Conservation (phyloP, 2,888 invertebrate species). For the Dicyrtoma fusca region DNA sequence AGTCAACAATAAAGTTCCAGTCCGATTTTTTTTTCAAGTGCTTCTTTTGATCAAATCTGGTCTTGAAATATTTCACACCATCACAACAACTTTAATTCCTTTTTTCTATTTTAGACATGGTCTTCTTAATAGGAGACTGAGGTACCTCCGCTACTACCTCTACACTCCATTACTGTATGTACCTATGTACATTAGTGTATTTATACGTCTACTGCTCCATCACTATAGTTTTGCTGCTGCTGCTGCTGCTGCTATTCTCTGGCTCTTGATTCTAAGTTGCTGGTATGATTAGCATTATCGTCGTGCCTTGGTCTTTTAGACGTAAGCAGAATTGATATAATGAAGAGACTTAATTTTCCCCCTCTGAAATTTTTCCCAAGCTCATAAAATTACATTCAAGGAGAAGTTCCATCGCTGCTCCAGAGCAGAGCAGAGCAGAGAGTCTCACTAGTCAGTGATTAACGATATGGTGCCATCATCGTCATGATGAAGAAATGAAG, state of each 20-base stretch:
- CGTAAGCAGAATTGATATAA: neutral
- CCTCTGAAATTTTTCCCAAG: slow-evolving; percentile 7
- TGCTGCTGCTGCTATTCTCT: too few species aligned
- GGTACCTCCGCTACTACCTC: too few species aligned
- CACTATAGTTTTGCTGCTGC: too few species aligned
- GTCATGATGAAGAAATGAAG: slow-evolving; percentile 1
- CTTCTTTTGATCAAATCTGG: neutral
- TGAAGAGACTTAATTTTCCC: slow-evolving; percentile 7
- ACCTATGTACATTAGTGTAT: too few species aligned
- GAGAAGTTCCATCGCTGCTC: neutral
- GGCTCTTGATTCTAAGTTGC: too few species aligned
- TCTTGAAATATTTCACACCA: slow-evolving; percentile 9
- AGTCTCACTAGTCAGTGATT: slow-evolving; percentile 12
- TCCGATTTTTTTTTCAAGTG: neutral
- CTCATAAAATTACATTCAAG: slow-evolving; percentile 9
- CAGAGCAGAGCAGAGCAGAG: too few species aligned
- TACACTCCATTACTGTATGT: too few species aligned
- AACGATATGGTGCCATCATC: slow-evolving; percentile 7
- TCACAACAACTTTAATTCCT: neutral
- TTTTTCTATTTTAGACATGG: too few species aligned
- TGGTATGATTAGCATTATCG: too few species aligned
- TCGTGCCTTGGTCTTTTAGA: too few species aligned
- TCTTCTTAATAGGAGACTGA: too few species aligned
- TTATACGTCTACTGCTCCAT: too few species aligned
- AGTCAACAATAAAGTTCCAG: slow-evolving; percentile 17